These are phyloP conservation scores for Pollenia angustigena DNA, from an alignment of 2,888 invertebrate genomes.

Conservation along the genomic window DNA sequence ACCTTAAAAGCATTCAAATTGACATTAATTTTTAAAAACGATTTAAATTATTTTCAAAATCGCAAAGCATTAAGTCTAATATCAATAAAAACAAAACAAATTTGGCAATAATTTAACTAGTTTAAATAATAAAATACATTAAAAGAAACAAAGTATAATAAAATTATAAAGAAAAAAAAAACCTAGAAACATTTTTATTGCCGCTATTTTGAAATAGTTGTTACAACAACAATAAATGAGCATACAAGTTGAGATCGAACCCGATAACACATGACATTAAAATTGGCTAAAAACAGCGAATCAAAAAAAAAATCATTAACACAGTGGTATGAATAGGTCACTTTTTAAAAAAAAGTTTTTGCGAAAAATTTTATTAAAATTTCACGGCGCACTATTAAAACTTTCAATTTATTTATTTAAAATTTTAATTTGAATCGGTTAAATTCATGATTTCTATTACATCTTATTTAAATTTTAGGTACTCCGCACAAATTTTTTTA, in stretches of 20 bases:
- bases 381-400: too few relatives aligned
- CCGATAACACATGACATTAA: conserved; percentile 83
- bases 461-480: too few relatives aligned
- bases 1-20: conserved; percentile 57
- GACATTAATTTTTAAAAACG: conserved; percentile 51
- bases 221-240: conserved; percentile 39
- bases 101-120: conserved; percentile 50
- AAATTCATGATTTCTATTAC: too few relatives aligned
- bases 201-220: conserved; percentile 44
- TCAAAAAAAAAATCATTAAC: not conserved
- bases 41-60: conserved; percentile 39
- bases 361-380: too few relatives aligned
- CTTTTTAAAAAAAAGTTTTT: not conserved
- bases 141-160: not conserved
- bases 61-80: not conserved
- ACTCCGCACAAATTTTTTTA: too few relatives aligned
- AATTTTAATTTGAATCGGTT: too few relatives aligned
- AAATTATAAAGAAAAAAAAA: not conserved
- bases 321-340: conserved; percentile 18
- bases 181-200: conserved; percentile 41
- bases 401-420: too few relatives aligned
- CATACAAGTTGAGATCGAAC: conserved; percentile 77
- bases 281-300: conserved; percentile 71
- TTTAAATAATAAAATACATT: conserved; percentile 9
- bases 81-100: conserved; percentile 6